Percentiles rank a stretch among this genome's conserved stretches.
These are phyloP conservation scores for Stigmatopora argus DNA, from an alignment of 2,113 vertebrate genomes.

Conservation along the genomic window DNA sequence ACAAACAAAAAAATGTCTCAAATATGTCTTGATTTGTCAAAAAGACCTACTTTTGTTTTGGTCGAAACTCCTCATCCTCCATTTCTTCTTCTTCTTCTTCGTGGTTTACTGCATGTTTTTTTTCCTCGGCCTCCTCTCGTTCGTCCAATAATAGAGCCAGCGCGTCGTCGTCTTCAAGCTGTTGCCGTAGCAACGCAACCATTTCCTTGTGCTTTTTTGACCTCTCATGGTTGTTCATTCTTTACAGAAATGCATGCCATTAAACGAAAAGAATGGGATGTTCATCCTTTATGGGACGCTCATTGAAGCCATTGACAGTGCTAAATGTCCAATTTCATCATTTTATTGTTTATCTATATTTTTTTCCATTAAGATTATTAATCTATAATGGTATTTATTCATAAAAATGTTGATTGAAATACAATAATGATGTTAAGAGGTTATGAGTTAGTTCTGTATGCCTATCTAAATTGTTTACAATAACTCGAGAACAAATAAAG, in stretches of 20 bases:
- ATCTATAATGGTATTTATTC: too few species aligned
- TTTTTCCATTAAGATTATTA: too few species aligned
- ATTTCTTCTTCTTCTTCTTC: slow-evolving; percentile 58
- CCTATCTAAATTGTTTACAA: too few species aligned
- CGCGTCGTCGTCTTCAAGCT: slow-evolving; percentile 79
- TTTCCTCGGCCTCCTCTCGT: slow-evolving; percentile 43
- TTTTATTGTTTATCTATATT: too few species aligned
- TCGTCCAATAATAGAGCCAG: slow-evolving; percentile 48
- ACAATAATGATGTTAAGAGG: too few species aligned
- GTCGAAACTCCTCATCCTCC: slow-evolving; percentile 41
- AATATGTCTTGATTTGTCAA: too few species aligned
- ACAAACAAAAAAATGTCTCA: not conserved
- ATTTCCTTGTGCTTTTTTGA: slow-evolving; percentile 95
- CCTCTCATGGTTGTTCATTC: slow-evolving; percentile 90
- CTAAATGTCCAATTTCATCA: too few species aligned
- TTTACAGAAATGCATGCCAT: slow-evolving; percentile 38
- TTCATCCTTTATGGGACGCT: not conserved
- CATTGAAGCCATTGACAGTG: too few species aligned
- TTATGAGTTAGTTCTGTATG: too few species aligned
- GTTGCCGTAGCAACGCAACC: slow-evolving; percentile 83
- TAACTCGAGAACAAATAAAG: too few species aligned
- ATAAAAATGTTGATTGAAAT: too few species aligned
- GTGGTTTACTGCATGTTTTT: slow-evolving; percentile 51
- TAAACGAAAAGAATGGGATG: not conserved
- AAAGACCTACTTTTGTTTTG: slow-evolving; percentile 75